Conservation (phyloP, 2,797 vertebrate species). For the Dipus sagitta region DNA sequence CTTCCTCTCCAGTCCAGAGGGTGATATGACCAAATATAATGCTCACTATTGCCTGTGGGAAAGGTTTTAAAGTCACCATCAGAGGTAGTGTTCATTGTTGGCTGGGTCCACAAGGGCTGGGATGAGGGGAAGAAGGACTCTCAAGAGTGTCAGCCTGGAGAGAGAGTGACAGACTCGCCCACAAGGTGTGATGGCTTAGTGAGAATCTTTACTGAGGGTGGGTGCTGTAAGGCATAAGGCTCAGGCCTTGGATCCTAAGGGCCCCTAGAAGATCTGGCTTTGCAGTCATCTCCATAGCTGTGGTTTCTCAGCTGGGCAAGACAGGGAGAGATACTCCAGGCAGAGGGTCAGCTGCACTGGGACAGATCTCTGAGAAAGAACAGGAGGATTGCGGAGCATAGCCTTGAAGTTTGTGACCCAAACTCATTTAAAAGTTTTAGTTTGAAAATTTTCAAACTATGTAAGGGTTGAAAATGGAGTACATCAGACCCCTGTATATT, state of each 20-base stretch:
- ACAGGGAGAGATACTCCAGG: neutral
- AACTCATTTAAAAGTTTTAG: neutral
- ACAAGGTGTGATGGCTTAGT: fast-evolving
- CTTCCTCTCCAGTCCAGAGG: neutral
- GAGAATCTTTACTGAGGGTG: neutral
- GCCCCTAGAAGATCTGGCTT: neutral
- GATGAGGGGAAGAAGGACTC: neutral
- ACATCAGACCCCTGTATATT: neutral
- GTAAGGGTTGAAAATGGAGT: neutral
- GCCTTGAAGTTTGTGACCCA: neutral
- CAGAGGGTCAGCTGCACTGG: neutral
- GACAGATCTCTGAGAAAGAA: neutral
- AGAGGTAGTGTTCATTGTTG: neutral
- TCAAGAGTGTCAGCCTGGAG: neutral
- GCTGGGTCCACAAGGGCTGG: neutral
- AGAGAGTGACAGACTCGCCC: neutral
- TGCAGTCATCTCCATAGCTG: neutral
- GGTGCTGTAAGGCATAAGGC: fast-evolving
- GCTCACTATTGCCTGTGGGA: neutral
- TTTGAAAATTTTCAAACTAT: neutral
- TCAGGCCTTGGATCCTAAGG: neutral
- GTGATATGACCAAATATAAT: neutral
- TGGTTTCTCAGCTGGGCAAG: neutral
- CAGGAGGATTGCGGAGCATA: neutral
- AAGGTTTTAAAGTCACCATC: neutral